These are phyloP conservation scores for Agrochola lychnidis DNA, from an alignment of 2,888 invertebrate genomes.

Conservation along the genomic window DNA sequence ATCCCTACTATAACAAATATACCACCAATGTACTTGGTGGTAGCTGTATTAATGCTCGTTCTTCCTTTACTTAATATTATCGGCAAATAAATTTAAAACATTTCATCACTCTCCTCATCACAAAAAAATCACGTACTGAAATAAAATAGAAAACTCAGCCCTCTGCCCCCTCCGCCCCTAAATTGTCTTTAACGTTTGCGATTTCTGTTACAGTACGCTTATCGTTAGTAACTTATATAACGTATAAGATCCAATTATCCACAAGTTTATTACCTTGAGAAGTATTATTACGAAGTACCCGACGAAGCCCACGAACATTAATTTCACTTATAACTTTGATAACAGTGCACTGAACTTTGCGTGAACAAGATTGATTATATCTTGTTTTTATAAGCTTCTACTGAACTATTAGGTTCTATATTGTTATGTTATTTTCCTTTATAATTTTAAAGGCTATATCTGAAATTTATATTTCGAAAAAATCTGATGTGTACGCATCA, in stretches of 20 bases:
- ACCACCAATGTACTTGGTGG: constrained; percentile 15
- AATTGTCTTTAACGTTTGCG: constrained; percentile 1
- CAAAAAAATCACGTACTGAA: constrained; percentile 8
- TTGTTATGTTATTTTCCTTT: constrained; percentile 35
- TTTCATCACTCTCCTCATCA: not conserved
- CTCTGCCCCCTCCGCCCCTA: not conserved
- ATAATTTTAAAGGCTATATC: constrained; percentile 4
- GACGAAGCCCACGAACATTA: constrained; percentile 42
- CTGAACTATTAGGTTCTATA: constrained; percentile 29
- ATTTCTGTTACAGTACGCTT: constrained; percentile 6
- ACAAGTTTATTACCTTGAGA: constrained; percentile 58
- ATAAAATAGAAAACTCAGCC: constrained; percentile 6
- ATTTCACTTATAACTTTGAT: constrained; percentile 59
- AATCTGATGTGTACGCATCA: too few species aligned
- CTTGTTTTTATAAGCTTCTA: constrained; percentile 38
- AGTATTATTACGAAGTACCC: constrained; percentile 31
- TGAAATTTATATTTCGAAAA: too few species aligned
- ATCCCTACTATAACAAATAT: constrained; percentile 30
- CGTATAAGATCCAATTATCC: constrained; percentile 31
- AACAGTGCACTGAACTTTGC: constrained; percentile 61
- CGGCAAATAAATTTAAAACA: not conserved
- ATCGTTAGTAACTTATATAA: constrained; percentile 22
- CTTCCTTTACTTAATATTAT: not conserved
- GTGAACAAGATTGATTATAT: constrained; percentile 51
- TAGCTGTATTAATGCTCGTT: constrained; percentile 5